phyloP scores from a whole-genome alignment of 2,113 vertebrate species.

The Podarcis muralis region DNA sequence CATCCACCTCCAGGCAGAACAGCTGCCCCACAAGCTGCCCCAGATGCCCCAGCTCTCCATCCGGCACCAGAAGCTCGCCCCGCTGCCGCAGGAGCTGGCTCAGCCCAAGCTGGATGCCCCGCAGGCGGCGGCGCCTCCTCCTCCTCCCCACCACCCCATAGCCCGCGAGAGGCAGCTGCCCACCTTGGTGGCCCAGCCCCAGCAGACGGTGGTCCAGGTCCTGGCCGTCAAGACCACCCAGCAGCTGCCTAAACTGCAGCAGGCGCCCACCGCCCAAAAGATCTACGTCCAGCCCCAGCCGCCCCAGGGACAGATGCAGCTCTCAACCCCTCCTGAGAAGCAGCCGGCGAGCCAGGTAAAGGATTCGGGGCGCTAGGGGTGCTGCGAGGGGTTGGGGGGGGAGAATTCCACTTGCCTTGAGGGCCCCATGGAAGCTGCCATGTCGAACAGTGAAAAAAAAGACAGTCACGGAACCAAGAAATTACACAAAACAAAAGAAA shows the following conservation, averaged over 20 bases:
- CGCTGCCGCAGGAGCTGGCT: slow-evolving; percentile 81
- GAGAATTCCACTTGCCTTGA: rapidly evolving
- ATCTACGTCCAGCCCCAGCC: slow-evolving; percentile 90
- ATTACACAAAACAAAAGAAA: too few relatives aligned
- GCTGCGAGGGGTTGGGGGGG: slow-evolving; percentile 47
- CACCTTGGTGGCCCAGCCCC: slow-evolving; percentile 80
- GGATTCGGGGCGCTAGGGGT: slow-evolving; percentile 65
- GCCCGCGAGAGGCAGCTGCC: slow-evolving; percentile 84
- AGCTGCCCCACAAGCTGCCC: slow-evolving; percentile 82
- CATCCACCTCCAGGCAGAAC: slow-evolving; percentile 80
- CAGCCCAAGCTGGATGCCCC: slow-evolving; percentile 76
- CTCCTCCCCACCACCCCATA: slow-evolving; percentile 70
- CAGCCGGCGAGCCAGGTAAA: slow-evolving; percentile 86
- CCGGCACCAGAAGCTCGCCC: slow-evolving; percentile 82
- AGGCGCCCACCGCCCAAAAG: slow-evolving; percentile 94
- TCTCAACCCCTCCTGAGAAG: slow-evolving; percentile 89
- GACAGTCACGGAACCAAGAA: too few relatives aligned
- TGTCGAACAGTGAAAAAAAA: too few relatives aligned
- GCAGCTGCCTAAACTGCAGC: slow-evolving; percentile 94
- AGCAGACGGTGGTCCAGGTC: slow-evolving; percentile 85
- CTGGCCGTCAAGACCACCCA: slow-evolving; percentile 84
- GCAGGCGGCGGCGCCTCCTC: slow-evolving; percentile 51
- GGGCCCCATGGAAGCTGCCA: neutral
- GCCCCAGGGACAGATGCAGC: slow-evolving; percentile 89
- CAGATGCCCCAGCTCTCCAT: slow-evolving; percentile 85